Evolutionary conservation across 35 echinoderm and acorn worm genomes (phyloP).

Genomic region (Eucidaris tribuloides): DNA sequence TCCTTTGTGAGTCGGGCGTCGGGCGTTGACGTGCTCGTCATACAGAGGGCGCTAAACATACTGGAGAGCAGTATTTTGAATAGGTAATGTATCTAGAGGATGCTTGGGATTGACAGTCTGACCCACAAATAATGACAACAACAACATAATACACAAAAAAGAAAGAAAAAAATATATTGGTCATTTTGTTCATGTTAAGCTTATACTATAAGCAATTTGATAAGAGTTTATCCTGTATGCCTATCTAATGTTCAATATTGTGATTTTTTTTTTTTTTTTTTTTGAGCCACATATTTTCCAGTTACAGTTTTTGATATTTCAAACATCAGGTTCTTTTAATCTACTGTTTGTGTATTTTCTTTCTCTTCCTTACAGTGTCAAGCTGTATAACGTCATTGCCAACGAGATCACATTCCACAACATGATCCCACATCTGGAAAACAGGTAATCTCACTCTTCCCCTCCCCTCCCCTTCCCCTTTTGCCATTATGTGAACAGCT

Average conservation of each 20-base stretch:
- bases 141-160: not conserved
- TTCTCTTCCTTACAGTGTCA: constrained; percentile 31
- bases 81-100: constrained; percentile 18
- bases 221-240: not conserved
- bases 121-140: not conserved
- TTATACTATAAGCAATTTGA: not conserved
- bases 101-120: not conserved
- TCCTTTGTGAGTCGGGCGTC: constrained; percentile 24
- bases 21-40: constrained; percentile 13
- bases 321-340: not conserved
- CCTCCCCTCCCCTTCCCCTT: too few species aligned
- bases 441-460: too few species aligned
- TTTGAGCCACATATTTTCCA: not conserved
- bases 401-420: constrained; percentile 77
- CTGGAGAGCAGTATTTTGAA: constrained; percentile 51
- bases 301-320: not conserved
- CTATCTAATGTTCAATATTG: not conserved
- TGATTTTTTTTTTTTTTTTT: not conserved
- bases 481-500: too few species aligned
- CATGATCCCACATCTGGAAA: constrained; percentile 53
- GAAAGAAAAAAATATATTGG: not conserved
- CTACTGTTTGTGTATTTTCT: not conserved
- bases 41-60: constrained; percentile 35
- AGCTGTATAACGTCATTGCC: constrained; percentile 59
- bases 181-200: not conserved